phyloP scores from a whole-genome alignment of 1,140 invertebrate genomes.

The Rhagoletis pomonella region DNA sequence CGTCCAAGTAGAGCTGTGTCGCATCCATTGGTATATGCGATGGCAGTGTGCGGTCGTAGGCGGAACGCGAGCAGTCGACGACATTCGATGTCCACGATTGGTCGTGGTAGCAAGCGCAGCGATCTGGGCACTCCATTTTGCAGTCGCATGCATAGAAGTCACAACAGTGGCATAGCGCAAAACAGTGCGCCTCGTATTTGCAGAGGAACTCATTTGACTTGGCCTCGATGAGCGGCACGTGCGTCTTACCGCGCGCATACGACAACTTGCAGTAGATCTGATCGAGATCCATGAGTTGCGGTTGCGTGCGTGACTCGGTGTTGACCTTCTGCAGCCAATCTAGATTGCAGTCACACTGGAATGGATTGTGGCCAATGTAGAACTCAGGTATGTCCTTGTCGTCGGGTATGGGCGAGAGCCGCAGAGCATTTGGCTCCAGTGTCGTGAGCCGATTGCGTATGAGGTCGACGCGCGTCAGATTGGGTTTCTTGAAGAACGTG shows the following conservation, averaged over 20 bases:
- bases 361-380: conserved; percentile 92
- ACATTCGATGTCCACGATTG: conserved; percentile 94
- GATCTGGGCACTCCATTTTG: conserved; percentile 94
- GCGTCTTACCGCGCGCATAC: conserved; percentile 86
- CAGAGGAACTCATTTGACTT: conserved; percentile 92
- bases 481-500: conserved; percentile 94
- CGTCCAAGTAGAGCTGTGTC: conserved; percentile 91
- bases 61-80: conserved; percentile 88
- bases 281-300: conserved; percentile 90
- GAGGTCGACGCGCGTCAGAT: conserved; percentile 89
- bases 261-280: conserved; percentile 91
- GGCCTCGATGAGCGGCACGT: conserved; percentile 88
- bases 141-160: conserved; percentile 96
- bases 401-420: conserved; percentile 86
- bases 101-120: conserved; percentile 94
- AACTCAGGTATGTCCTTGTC: conserved; percentile 90
- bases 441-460: conserved; percentile 89
- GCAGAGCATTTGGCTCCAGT: conserved; percentile 89
- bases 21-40: conserved; percentile 94
- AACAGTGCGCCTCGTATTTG: conserved; percentile 93
- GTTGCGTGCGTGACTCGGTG: conserved; percentile 86
- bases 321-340: conserved; percentile 86
- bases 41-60: conserved; percentile 83
- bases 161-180: conserved; percentile 92
- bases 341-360: conserved; percentile 88